Base-by-base conservation (phyloP, 30 jellyfish, hydroid and myxozoan genomes). In the Chrysaora quinquecirrha region DNA sequence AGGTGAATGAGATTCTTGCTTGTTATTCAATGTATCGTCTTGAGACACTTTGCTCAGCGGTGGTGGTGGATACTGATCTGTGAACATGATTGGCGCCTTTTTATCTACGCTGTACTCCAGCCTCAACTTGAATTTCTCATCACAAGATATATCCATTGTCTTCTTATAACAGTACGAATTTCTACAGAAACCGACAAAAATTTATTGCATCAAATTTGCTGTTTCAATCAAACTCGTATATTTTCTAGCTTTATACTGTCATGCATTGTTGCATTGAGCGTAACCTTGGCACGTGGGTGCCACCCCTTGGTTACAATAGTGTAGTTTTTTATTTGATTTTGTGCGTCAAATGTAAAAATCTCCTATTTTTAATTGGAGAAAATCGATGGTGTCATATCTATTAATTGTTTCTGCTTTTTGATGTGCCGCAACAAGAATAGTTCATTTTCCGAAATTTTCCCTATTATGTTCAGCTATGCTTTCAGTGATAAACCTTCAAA, bases 61-160 rank as follows among this genome's bases (percentile, higher is more conserved):
- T 28, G 67, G 66, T 32, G 82, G 82, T 34, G 22, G 67, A 67
- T 35, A 30, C 38, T 70, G 82, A 30, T 24, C 35, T 1, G 6
- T 50, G 35, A 27, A 7, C 29, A 70, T 22, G 28, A 43, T 18
- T 35, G 90, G 82, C 21, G 43, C 28, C 56, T 80, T 80, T 31
- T 48, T 30, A 33, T 80, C 90, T 28, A 64, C 52, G 25, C 49
- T 30, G 25, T 64, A 72, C 31, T 64, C 83, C 31, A 16, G 19
- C 11, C 64, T 30, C 34, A 21, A 31, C 50, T 58, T 80, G 32
- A 67, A 52, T 52, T 62, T 34, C 6, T 82, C 79, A 0, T 82
- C 73, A 29, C 24, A 29, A 29, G 52, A 47, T 7, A 34, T 43
- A 30, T 70, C 61, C 85, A 68, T 82, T 48, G 1, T 54, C 23